Base-by-base conservation (phyloP, 2,113 vertebrate genomes). In the Bujurquina vittata region DNA sequence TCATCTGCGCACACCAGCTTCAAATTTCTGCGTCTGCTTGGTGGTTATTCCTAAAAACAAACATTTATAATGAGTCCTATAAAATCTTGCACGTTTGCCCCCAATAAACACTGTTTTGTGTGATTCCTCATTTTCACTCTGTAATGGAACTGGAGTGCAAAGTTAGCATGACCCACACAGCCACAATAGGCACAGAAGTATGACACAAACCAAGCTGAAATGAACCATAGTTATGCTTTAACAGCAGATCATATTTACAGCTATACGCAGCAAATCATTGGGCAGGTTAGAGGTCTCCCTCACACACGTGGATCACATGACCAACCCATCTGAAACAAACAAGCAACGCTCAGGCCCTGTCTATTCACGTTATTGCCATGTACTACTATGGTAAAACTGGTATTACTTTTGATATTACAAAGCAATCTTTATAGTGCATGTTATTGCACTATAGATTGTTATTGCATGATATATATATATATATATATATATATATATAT, bases 1-100 rank as follows among this genome's bases (percentile, higher is more conserved):
- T 69, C 40, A 29, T 69, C 22, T 69, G 40, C 18, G 40, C 63
- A 69, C 22, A 49, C 23, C 40, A 69, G 65, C 40, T 69, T 69
- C 65, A 29, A 29, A 49, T 69, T 69, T 43, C 65, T 69, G 40
- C 14, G 40, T 69, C 65, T 20, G 23, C 63, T 69, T 49, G 1
- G 65, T 1, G 3, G 65, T 49, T 49, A 4, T 6, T 22, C 40
- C 10, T 8, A 29, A 49, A 69, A 29, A 7, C 22, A 67, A 67
- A 67, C 63, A 12, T 29, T 29, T 29, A 7, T 69, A 49, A 49
- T 6, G 9, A 12, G 40, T 69, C 63, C 11, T 11, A 69, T 26
- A 29, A 4, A 67, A 67, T 67, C 1, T 1, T 26, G 22, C 40
- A 46, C 2, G 4, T 49, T 49, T 49, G 40, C 37, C 40, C 40